A percentile compares a stretch with the other conserved stretches of the same genome.
Conservation (phyloP, 2,113 vertebrate genomes). For the Thryonomys swinderianus region DNA sequence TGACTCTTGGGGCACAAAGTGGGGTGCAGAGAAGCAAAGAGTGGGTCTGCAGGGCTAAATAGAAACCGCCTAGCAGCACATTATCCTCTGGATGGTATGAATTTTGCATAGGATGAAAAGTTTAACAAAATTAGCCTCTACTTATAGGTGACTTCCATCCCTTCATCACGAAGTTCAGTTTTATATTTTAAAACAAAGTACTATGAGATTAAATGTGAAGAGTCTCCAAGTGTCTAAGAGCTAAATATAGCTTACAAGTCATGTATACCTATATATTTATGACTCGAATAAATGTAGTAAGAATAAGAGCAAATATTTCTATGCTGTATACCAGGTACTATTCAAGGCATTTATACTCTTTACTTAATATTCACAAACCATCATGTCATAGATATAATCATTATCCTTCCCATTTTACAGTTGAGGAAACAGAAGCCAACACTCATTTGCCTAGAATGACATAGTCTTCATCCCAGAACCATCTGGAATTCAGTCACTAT, state of each 20-base stretch:
- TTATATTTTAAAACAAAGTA: background rate
- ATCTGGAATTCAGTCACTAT: background rate
- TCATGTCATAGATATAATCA: background rate
- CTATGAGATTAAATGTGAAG: background rate
- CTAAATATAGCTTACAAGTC: background rate
- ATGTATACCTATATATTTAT: background rate
- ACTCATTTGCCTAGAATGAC: background rate
- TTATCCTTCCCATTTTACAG: background rate
- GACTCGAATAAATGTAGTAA: background rate
- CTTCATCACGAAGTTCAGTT: background rate
- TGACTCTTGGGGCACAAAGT: background rate
- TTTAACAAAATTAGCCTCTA: background rate
- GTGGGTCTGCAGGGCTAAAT: background rate
- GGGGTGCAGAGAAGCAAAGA: background rate
- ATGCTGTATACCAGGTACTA: background rate
- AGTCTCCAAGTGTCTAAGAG: background rate
- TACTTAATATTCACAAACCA: background rate
- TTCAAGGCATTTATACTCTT: background rate
- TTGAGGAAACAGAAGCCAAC: background rate
- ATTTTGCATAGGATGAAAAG: background rate
- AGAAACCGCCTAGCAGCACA: fast-evolving
- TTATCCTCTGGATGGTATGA: background rate
- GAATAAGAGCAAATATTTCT: background rate
- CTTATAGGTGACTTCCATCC: background rate
- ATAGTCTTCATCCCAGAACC: background rate